Evolutionary conservation across 35 echinoderm and acorn worm species (phyloP).

Genomic region (Heliocidaris erythrogramma): DNA sequence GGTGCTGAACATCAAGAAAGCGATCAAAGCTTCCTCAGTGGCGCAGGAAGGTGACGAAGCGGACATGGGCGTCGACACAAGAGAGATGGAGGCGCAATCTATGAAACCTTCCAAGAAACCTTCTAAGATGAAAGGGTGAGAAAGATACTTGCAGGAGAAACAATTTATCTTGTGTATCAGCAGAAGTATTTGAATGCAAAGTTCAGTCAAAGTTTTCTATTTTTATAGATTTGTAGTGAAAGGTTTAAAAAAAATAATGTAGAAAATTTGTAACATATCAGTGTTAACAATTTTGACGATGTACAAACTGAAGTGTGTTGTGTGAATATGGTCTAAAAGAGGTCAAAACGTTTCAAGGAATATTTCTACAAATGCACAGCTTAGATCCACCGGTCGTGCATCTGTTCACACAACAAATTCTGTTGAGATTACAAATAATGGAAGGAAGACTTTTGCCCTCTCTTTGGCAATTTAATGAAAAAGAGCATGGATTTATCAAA

Average conservation of each 20-base stretch:
- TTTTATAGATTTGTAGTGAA: neutral
- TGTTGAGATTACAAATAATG: too few relatives aligned
- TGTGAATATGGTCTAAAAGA: too few relatives aligned
- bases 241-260: neutral
- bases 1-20: conserved; percentile 95
- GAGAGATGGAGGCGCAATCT: conserved; percentile 80
- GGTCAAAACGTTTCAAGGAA: too few relatives aligned
- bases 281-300: too few relatives aligned
- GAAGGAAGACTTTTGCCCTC: too few relatives aligned
- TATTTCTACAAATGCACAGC: too few relatives aligned
- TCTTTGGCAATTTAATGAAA: too few relatives aligned
- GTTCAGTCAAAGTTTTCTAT: neutral
- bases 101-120: conserved; percentile 82
- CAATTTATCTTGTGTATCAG: neutral
- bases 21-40: conserved; percentile 87
- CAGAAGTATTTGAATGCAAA: neutral
- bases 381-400: too few relatives aligned
- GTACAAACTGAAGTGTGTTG: too few relatives aligned
- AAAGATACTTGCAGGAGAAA: neutral
- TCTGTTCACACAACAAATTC: too few relatives aligned
- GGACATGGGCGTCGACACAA: conserved; percentile 83
- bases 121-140: conserved; percentile 94
- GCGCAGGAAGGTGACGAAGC: conserved; percentile 82
- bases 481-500: too few relatives aligned
- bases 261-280: too few relatives aligned